These are phyloP conservation scores for Pseudococcus jackbeardsleyi DNA, from an alignment of 2,888 invertebrate genomes.

Conservation along the genomic window DNA sequence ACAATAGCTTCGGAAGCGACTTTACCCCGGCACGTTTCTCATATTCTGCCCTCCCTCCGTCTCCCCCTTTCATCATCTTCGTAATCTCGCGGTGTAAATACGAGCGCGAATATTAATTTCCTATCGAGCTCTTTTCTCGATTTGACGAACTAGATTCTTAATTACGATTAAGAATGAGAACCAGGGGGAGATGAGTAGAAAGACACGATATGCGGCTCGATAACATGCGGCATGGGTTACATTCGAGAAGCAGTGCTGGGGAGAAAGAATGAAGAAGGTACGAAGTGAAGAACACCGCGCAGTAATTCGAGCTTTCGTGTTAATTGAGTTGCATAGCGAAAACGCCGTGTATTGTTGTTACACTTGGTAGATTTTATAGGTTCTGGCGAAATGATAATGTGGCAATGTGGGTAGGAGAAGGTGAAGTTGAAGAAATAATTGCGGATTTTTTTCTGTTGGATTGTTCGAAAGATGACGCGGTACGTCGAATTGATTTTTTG, in stretches of 20 bases:
- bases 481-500: too few relatives aligned
- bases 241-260: not conserved
- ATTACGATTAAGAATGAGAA: conserved; percentile 5
- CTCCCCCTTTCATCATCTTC: not conserved
- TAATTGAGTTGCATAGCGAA: conserved; percentile 49
- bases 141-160: conserved; percentile 20
- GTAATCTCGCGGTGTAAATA: not conserved
- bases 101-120: conserved; percentile 24
- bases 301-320: not conserved
- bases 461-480: too few relatives aligned
- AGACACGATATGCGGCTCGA: not conserved
- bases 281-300: not conserved
- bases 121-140: conserved; percentile 19
- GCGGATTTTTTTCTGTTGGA: too few relatives aligned
- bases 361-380: not conserved
- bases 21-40: too few relatives aligned
- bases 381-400: not conserved
- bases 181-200: not conserved
- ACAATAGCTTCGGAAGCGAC: too few relatives aligned
- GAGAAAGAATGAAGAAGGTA: not conserved
- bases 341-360: conserved; percentile 31
- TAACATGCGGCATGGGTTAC: not conserved
- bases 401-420: too few relatives aligned
- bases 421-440: too few relatives aligned
- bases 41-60: not conserved